Base-by-base conservation (phyloP, 92 coral and sea anemone species). In the Phenganax stokvisi region DNA sequence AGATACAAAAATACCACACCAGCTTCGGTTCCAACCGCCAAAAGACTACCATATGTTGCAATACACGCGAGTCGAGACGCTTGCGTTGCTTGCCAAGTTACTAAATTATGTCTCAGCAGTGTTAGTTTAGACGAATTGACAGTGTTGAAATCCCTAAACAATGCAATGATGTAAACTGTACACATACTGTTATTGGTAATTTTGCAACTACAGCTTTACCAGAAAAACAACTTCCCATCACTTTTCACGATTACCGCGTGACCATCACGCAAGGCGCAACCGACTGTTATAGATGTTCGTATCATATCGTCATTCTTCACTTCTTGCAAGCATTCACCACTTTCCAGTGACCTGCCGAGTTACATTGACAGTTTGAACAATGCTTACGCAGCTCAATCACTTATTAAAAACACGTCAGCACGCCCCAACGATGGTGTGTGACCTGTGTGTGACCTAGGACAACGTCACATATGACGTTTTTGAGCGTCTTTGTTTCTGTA, bases 11-110 rank as follows among this genome's bases (percentile, higher is more conserved):
- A 85, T 58, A 93, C 92, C 54, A 87, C 44, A 10, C 98, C 98
- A 28, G 87, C 82, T 31, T 80, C 81, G 75, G 90, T 87, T 84
- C 91, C 98, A 85, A 91, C 87, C 72, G 98, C 94, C 85, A 90
- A 92, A 81, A 93, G 76, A 53, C 88, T 72, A 54, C 97, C 98
- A 76, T 84, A 75, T 65, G 90, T 78, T 12, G 89, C 84, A 53
- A 93, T 25, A 77, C 97, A 93, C 66, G 69, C 27, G 20, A 76
- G 30, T 27, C 56, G 81, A 57, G 51, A 76, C 30, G 69, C 68
- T 76, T 76, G 68, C 25, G 81, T 76, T 7, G 68, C 20, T 27
- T 37, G n/a, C 17, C 29, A 76, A 29, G 57, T 47, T 56, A 76
- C 30, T 53, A 76, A 76, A 25, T 56, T 57, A 55, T 76, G 59